A percentile compares a stretch with the other conserved stretches of the same genome.
Evolutionary conservation across 1,140 invertebrate genomes (phyloP).

Genomic region (Diachasmimorpha longicaudata): DNA sequence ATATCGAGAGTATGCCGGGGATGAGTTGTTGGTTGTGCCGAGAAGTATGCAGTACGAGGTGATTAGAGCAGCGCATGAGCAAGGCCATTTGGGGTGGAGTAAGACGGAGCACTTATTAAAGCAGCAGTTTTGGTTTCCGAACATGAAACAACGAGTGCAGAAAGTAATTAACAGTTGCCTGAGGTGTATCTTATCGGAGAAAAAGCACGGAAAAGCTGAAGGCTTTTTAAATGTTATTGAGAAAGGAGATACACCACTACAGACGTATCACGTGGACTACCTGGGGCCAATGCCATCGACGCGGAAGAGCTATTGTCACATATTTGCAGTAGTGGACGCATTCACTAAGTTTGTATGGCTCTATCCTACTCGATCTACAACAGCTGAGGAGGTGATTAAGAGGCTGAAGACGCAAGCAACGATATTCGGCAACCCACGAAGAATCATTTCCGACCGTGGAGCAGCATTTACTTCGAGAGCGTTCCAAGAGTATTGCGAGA

Average conservation of each 20-base stretch:
- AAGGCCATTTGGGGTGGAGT: constrained; percentile 45
- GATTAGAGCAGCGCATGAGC: constrained; percentile 39
- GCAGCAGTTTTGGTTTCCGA: constrained; percentile 12
- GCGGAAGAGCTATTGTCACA: constrained; percentile 53
- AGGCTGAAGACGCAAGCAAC: constrained; percentile 36
- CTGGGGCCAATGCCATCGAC: constrained; percentile 42
- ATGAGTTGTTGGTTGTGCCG: constrained; percentile 41
- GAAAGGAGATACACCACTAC: constrained; percentile 27
- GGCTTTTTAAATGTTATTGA: constrained; percentile 40
- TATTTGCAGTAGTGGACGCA: constrained; percentile 46
- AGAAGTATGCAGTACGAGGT: constrained; percentile 34
- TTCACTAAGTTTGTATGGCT: constrained; percentile 57
- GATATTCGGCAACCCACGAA: constrained; percentile 44
- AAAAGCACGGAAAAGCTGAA: constrained; percentile 32
- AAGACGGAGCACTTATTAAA: constrained; percentile 45
- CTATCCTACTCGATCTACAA: constrained; percentile 44
- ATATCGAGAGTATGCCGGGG: constrained; percentile 31
- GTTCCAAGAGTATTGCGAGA: constrained; percentile 43
- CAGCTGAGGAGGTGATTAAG: constrained; percentile 33
- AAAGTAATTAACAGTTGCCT: constrained; percentile 44
- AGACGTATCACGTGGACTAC: constrained; percentile 31
- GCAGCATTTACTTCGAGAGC: constrained; percentile 49
- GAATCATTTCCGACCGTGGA: constrained; percentile 46
- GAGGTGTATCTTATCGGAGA: constrained; percentile 38
- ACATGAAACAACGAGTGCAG: neutral